phyloP scores from a whole-genome alignment of 1,140 invertebrate genomes.

The Tribolium madens region DNA sequence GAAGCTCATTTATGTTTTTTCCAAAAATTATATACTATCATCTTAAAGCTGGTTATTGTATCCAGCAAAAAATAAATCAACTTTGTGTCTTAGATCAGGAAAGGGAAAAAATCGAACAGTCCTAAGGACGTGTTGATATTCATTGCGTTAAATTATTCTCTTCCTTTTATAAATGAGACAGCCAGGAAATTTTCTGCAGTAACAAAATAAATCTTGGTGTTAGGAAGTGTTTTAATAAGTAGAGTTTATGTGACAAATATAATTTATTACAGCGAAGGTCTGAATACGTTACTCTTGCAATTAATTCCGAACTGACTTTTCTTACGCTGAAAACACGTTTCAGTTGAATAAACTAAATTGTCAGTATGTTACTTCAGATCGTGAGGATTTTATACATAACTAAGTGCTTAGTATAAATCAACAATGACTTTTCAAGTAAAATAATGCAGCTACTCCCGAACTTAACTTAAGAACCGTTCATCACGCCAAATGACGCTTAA shows the following conservation, averaged over 20 bases:
- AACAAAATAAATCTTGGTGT: slow-evolving; percentile 6
- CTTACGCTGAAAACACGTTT: neutral
- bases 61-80: neutral
- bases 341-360: slow-evolving; percentile 1
- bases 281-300: slow-evolving; percentile 8
- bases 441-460: neutral
- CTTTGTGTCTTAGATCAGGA: neutral
- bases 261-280: neutral
- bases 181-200: slow-evolving; percentile 14
- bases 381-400: neutral
- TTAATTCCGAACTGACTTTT: neutral
- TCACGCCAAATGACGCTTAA: slow-evolving; percentile 7
- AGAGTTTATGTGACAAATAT: slow-evolving; percentile 32
- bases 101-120: neutral
- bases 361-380: neutral
- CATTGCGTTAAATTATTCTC: neutral
- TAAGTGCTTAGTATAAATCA: neutral
- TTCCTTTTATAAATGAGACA: slow-evolving; percentile 17
- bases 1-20: neutral
- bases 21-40: slow-evolving; percentile 9
- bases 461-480: slow-evolving; percentile 1
- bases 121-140: neutral
- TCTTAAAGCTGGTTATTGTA: neutral
- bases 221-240: slow-evolving; percentile 26
- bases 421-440: neutral